Base-by-base conservation (phyloP, 2,797 vertebrate genomes). In the Malurus splendens region DNA sequence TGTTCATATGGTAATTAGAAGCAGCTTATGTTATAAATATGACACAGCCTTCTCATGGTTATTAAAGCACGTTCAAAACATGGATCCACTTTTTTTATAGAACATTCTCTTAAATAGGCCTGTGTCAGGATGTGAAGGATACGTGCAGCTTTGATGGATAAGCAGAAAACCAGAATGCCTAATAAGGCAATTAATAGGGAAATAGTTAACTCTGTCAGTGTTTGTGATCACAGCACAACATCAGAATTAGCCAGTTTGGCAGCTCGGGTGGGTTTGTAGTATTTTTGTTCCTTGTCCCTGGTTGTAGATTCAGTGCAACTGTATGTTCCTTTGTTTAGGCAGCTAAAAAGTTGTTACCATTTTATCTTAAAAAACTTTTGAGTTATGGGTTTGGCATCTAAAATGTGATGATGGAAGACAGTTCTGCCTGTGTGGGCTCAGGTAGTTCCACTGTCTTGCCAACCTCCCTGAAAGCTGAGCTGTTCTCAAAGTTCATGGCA, bases 1-100 rank as follows among this genome's bases (percentile, higher is more conserved):
- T 88, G 83, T 89, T 94, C 93, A 44, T 90, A 84, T 94, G 91
- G 83, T 91, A 94, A 94, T 95, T 90, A 92, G 87, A 83, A 90
- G 42, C 62, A n/a, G 80, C 94, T 94, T 93, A 89, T 92, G 87
- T 79, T 95, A 84, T 82, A 76, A 92, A 92, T 92, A 89, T 77
- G 72, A 89, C 78, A 70, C 54, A 80, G 23, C 41, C 82, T 87
- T 90, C 65, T 91, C 68, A 67, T 86, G 52, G 83, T 71, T 91
- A 77, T 78, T 93, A 90, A 86, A 90, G 81, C 77, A 70, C 32
- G 41, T 89, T 89, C 71, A 70, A 86, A 94, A 84, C 68, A 56
- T 17, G 60, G 85, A 77, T 67, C 44, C 25, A 7, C 5, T 66
- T 84, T 86, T 75, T 79, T 78, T 45, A 68, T 55, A 56, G 87